Evolutionary conservation across 2,797 vertebrate genomes (phyloP).

Genomic region (Chanos chanos): DNA sequence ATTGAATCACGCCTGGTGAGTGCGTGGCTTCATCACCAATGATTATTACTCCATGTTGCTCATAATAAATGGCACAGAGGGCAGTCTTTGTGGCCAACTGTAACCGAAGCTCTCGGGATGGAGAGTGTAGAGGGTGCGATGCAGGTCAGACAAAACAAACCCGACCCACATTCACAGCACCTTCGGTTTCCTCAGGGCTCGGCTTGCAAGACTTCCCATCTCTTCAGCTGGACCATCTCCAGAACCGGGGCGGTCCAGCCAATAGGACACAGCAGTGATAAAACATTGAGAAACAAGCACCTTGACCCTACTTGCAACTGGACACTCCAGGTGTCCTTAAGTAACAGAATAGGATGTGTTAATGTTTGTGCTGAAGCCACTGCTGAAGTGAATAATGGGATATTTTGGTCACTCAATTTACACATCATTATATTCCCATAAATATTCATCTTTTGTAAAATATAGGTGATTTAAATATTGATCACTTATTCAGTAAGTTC

Average conservation of each 20-base stretch:
- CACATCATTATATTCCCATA: too few relatives aligned
- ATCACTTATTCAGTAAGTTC: too few relatives aligned
- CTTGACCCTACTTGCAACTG: conserved; percentile 51
- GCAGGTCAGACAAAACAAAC: conserved; percentile 24
- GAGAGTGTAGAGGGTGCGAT: background rate
- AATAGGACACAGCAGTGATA: conserved; percentile 44
- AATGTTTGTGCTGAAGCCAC: too few relatives aligned
- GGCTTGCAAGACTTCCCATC: conserved; percentile 9
- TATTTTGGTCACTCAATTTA: too few relatives aligned
- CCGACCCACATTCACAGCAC: conserved; percentile 1
- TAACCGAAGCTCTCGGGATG: background rate
- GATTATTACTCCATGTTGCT: background rate
- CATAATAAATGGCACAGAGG: background rate
- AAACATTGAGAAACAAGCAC: conserved; percentile 56
- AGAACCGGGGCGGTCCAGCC: conserved; percentile 54
- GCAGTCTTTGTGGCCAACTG: too few relatives aligned
- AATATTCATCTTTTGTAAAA: too few relatives aligned
- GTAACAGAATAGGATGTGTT: conserved; percentile 11
- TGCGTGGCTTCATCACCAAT: too few relatives aligned
- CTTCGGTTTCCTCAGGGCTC: conserved; percentile 5
- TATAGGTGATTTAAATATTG: too few relatives aligned
- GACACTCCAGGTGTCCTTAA: conserved; percentile 5
- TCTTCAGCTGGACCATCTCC: conserved; percentile 45
- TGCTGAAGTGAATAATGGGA: too few relatives aligned
- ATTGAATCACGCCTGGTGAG: too few relatives aligned